Evolutionary conservation across 2,113 vertebrate species (phyloP), one percentile per base, ranked within the genome.

Genomic region (Pardalotus punctatus): DNA sequence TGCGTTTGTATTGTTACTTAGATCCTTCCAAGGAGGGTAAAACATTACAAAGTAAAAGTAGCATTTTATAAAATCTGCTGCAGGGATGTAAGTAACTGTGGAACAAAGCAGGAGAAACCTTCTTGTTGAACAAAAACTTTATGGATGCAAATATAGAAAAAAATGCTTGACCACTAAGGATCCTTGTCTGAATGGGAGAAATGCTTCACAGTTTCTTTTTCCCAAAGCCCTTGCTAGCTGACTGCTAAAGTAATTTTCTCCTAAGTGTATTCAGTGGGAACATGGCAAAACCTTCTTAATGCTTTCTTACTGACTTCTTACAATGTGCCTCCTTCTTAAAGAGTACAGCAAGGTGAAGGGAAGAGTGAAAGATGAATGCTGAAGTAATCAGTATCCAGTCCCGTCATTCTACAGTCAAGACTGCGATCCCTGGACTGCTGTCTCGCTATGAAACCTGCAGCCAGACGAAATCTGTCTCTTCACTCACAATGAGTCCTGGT

Each of bases 261-360:
- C 9, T 12, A 70, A 29, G 25, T 69, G 28, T 51, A 36, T 40
- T 80, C 28, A 65, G 12, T 22, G 18, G 25, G 28, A 5, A 35
- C 5, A 33, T 1, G 1, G 16, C 29, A 45, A 93, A 81, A 48
- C 5, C 7, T 64, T 58, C 23, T 35, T 64, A 67, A 43, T 50
- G 10, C 13, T 67, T 76, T 58, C 28, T 81, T 62, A 45, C 19
- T 36, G 35, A 42, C 48, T 64, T 53, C 20, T 73, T 81, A 29
- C 12, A 81, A 50, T 0, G 0, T 71, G 5, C 10, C 3, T 67
- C 11, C 22, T 78, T 65, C 25, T 69, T 62, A 42, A 67, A 73
- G 53, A 48, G 5, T 25, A 42, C 0, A 0, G 15, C 9, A 87
- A 51, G 13, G 12, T 79, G 19, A 72, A 47, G 53, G 82, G 33